Evolutionary conservation across 2,888 invertebrate genomes (phyloP).

Genomic region (Anagyrus pseudococci): DNA sequence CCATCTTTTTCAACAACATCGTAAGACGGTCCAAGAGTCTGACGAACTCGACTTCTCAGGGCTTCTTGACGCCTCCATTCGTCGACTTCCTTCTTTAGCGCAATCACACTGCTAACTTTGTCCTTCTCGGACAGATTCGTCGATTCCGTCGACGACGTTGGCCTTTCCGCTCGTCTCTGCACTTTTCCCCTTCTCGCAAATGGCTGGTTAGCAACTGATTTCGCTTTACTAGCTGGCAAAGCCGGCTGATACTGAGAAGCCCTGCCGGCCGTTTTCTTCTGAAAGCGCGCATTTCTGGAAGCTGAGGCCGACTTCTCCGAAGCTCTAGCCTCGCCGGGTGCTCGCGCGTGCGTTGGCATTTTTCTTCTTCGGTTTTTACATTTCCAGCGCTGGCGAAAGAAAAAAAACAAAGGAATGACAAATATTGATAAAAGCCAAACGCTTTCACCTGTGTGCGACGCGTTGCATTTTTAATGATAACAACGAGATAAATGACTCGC

Average conservation of each 20-base stretch:
- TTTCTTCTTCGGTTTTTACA: too few relatives aligned
- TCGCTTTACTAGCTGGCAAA: background rate
- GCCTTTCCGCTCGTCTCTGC: background rate
- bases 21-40: conserved; percentile 2
- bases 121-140: conserved; percentile 17
- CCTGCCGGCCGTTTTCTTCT: background rate
- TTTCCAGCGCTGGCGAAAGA: too few relatives aligned
- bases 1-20: background rate
- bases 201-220: background rate
- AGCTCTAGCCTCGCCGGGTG: too few relatives aligned
- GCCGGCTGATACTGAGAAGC: background rate
- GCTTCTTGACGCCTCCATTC: conserved; percentile 27
- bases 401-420: too few relatives aligned
- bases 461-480: too few relatives aligned
- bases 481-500: too few relatives aligned
- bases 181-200: background rate
- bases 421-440: too few relatives aligned
- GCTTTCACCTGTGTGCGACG: too few relatives aligned
- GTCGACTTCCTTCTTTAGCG: conserved; percentile 23
- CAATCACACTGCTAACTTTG: conserved; percentile 4
- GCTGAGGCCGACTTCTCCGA: too few relatives aligned
- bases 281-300: too few relatives aligned
- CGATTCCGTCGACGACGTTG: conserved; percentile 20
- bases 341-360: too few relatives aligned
- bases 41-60: conserved; percentile 11